Percentiles rank a stretch among this genome's conserved stretches.
These are phyloP conservation scores for Girardinichthys multiradiatus DNA, from an alignment of 2,113 vertebrate species.

Conservation along the genomic window DNA sequence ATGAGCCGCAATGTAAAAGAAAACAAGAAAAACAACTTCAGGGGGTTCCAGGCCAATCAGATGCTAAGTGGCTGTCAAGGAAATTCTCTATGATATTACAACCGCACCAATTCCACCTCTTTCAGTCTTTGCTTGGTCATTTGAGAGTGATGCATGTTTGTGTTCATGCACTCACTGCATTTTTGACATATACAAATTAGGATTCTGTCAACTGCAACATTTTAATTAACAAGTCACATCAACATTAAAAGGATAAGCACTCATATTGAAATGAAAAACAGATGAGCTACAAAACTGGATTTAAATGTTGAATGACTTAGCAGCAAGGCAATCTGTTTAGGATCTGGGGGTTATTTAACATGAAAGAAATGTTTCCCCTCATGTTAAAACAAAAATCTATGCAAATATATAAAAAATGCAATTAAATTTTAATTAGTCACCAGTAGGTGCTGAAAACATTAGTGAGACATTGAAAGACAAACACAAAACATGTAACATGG, in stretches of 20 bases:
- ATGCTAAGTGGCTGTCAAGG: conserved; percentile 39
- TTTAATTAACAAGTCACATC: conserved; percentile 4
- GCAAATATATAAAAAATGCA: too few relatives aligned
- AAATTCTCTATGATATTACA: conserved; percentile 26
- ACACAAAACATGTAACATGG: too few relatives aligned
- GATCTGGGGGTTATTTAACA: not conserved
- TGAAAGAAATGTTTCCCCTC: not conserved
- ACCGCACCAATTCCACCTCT: not conserved
- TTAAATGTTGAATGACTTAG: not conserved
- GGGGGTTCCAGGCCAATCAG: conserved; percentile 20
- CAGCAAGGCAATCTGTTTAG: not conserved
- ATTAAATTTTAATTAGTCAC: too few relatives aligned
- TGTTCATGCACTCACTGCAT: not conserved
- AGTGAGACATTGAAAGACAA: too few relatives aligned
- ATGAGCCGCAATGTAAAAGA: conserved; percentile 44
- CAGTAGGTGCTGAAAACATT: too few relatives aligned
- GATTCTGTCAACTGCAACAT: not conserved
- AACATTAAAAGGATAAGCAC: not conserved
- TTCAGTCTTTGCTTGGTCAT: not conserved
- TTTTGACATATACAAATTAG: not conserved
- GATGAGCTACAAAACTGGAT: not conserved
- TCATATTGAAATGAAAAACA: not conserved
- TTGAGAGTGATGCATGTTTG: conserved; percentile 2
- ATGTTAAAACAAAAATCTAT: too few relatives aligned
- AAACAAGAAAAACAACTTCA: conserved; percentile 24